Evolutionary conservation across 2,888 invertebrate genomes (phyloP), one percentile per base, ranked within the genome.

Genomic region (Serripes groenlandicus): DNA sequence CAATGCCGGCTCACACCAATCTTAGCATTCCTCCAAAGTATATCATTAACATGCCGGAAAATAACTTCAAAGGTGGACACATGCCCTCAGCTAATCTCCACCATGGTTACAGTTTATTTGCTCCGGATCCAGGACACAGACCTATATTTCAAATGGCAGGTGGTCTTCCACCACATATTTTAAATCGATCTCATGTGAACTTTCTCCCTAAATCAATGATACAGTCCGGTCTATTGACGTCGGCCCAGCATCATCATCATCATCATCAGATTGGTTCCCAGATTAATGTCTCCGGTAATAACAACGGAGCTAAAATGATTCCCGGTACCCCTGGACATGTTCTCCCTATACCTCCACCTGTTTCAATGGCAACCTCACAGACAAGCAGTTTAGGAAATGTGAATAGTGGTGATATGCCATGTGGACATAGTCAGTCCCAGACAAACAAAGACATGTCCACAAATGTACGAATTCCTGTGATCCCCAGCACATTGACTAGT

Each of bases 11-110:
- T 64, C 91, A 91, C 73, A 90, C 88, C 37, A 87, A 85, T 60
- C 52, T 88, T 32, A 78, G 80, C 34, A 68, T 88, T 56, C 86
- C 89, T 21, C 83, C 83, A 28, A 91, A 91, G 72, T 87, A 83
- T 74, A 74, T 90, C 23, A 89, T 91, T 49, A 89, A 84, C 66
- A 92, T 92, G 91, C 92, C 92, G 18, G 87, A 88, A 34, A 88
- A 83, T 71, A 77, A 75, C 34, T 78, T 79, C 11, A 86, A 86
- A 62, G 79, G 78, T 28, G 75, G 77, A 26, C 79, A 86, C 0
- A 56, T 82, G 30, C n/a, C n/a, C n/a, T 78, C 76, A 21, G 52
- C 84, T 30, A 85, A 87, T n/a, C 87, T 78, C 5, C 84, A 71
- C 23, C 75, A 52, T 42, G 74, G 74, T 62, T 79, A 75, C 56